Percentiles rank a stretch among this genome's conserved stretches.
phyloP scores from a whole-genome alignment of 2,888 invertebrate genomes.

The Papilio demoleus region DNA sequence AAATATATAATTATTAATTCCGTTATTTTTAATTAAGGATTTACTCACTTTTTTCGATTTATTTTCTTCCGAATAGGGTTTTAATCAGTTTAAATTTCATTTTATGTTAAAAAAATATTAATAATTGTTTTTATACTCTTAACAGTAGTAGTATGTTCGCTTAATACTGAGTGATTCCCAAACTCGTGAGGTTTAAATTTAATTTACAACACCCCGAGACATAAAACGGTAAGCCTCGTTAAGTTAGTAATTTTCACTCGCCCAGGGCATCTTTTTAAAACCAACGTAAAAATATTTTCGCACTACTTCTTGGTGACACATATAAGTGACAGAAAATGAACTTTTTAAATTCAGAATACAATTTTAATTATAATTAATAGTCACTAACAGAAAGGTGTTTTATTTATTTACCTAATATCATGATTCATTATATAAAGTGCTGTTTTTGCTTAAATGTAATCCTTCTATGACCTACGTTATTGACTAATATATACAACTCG shows the following conservation, averaged over 20 bases:
- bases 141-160: not conserved
- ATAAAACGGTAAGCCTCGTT: conserved; percentile 3
- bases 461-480: no score
- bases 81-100: no score
- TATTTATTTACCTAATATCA: no score
- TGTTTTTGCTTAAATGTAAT: no score
- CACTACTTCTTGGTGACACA: conserved; percentile 1
- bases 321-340: not conserved
- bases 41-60: no score
- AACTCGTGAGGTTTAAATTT: not conserved
- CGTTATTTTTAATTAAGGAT: no score
- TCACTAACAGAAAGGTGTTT: not conserved
- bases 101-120: no score
- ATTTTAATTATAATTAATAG: not conserved
- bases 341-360: not conserved
- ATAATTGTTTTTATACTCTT: not conserved
- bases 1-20: no score
- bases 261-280: not conserved
- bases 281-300: not conserved
- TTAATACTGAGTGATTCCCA: not conserved
- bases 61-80: no score
- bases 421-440: no score
- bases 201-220: conserved; percentile 5
- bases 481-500: no score
- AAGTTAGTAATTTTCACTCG: not conserved